Conservation (phyloP, 2,797 vertebrate species). For the Ambastaia sidthimunki region DNA sequence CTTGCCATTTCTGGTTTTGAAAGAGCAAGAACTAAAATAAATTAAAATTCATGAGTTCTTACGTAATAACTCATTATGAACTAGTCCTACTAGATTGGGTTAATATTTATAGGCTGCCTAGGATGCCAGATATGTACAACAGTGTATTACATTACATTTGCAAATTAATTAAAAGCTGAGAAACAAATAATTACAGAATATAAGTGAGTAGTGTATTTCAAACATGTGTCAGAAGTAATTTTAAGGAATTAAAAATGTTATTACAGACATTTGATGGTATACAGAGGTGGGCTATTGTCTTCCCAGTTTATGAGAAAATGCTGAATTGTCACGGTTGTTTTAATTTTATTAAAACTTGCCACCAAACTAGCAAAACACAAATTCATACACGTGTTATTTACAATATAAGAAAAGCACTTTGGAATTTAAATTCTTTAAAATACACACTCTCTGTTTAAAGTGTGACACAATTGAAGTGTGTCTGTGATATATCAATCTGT, state of each 20-base stretch:
- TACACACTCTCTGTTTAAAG: no score
- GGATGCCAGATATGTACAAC: neutral
- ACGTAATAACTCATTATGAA: neutral
- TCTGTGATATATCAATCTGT: no score
- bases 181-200: neutral
- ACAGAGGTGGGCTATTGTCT: neutral
- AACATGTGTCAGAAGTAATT: neutral
- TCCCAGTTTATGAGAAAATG: neutral
- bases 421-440: no score
- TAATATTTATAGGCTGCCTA: constrained; percentile 1
- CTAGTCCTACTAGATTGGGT: neutral
- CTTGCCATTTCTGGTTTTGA: neutral
- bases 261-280: neutral
- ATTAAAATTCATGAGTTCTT: constrained; percentile 1
- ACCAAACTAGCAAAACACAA: no score
- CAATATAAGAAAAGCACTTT: no score
- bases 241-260: neutral
- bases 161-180: neutral
- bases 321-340: neutral
- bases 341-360: no score
- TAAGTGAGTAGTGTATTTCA: no score
- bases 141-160: neutral
- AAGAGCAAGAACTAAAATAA: neutral
- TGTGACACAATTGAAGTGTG: no score
- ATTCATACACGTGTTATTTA: no score